These are phyloP conservation scores for Ctenochaetus hawaiiensis DNA, from an alignment of 2,797 vertebrate genomes.

Conservation along the genomic window DNA sequence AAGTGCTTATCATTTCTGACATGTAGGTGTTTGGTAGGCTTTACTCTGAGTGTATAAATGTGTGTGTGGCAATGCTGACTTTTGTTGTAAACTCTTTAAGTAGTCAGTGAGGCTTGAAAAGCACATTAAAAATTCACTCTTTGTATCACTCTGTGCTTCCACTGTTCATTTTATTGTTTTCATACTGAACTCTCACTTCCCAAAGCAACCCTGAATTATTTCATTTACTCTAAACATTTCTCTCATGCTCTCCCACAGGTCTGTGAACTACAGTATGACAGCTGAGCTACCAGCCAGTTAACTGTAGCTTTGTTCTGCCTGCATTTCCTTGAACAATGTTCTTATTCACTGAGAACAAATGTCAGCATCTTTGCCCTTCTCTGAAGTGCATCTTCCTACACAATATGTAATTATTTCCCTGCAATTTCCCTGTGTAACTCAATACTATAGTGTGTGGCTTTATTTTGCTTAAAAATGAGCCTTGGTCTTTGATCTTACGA, in stretches of 20 bases:
- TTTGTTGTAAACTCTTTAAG: too few relatives aligned
- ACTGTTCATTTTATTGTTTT: background rate
- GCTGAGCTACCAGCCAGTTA: background rate
- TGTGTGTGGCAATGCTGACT: too few relatives aligned
- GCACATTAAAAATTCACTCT: too few relatives aligned
- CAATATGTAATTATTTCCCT: background rate
- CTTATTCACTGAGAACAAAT: conserved; percentile 43
- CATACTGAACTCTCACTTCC: background rate
- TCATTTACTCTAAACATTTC: background rate
- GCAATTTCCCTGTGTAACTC: background rate
- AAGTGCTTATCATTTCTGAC: too few relatives aligned
- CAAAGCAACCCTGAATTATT: background rate
- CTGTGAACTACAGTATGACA: background rate
- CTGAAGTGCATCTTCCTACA: conserved; percentile 40
- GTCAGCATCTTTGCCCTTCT: conserved; percentile 18
- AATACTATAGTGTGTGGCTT: background rate
- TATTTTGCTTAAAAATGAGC: background rate
- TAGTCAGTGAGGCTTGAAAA: too few relatives aligned
- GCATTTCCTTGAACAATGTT: conserved; percentile 43
- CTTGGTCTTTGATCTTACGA: background rate
- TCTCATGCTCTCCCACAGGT: background rate
- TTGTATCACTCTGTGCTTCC: too few relatives aligned
- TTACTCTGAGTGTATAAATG: too few relatives aligned
- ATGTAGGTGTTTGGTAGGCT: too few relatives aligned
- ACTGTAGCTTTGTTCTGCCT: conserved; percentile 15